phyloP scores from a whole-genome alignment of 2,797 vertebrate species.

The Gambelia wislizenii region DNA sequence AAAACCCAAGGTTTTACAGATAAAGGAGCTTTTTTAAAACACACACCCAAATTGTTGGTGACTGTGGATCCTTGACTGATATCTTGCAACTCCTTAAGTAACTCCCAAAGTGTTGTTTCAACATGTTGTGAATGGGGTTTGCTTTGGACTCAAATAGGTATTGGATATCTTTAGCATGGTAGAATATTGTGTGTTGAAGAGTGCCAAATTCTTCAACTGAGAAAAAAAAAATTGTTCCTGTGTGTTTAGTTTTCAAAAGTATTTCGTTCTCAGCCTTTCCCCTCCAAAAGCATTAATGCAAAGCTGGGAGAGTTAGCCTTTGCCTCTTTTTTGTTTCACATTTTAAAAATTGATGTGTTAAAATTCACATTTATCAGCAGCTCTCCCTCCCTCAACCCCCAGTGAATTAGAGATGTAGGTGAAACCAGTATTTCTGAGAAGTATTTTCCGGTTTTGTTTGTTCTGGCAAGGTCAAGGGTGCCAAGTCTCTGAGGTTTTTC shows the following conservation, averaged over 20 bases:
- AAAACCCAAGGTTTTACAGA: neutral
- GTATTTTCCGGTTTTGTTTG: neutral
- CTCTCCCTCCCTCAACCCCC: too few relatives aligned
- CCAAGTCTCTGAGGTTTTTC: neutral
- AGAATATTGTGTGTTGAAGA: neutral
- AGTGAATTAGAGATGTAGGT: neutral
- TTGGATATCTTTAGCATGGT: neutral
- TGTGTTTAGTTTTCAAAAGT: neutral
- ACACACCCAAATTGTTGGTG: neutral
- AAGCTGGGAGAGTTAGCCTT: neutral
- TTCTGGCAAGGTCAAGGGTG: neutral
- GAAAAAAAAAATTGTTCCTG: neutral
- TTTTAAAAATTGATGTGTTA: neutral
- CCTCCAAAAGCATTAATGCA: too few relatives aligned
- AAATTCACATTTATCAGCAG: neutral
- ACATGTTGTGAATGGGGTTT: neutral
- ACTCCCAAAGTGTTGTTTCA: neutral
- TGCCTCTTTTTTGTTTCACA: neutral
- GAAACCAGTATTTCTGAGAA: neutral
- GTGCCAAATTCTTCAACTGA: neutral
- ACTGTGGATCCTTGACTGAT: neutral
- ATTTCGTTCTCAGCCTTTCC: neutral
- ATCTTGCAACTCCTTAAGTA: too few relatives aligned
- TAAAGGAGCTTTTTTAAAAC: rapidly evolving
- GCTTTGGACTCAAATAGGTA: neutral